Percentiles rank a stretch among this genome's conserved stretches.
Conservation (phyloP, 2,888 invertebrate species). For the Aspidiotus rigidus region DNA sequence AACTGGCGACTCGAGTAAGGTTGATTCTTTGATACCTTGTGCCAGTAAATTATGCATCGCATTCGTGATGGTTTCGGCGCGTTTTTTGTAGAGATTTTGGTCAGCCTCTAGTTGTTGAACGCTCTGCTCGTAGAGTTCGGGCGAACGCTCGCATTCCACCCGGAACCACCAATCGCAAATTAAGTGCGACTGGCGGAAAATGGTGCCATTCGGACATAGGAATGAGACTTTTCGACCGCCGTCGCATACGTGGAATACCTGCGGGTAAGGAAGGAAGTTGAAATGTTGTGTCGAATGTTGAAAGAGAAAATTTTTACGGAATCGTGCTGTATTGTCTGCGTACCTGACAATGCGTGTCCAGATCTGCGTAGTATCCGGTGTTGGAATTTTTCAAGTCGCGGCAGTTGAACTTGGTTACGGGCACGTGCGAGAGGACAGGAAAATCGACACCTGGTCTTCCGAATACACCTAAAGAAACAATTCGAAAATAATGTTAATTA, state of each 20-base stretch:
- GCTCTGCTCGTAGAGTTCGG: slow-evolving; percentile 70
- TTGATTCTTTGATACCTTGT: slow-evolving; percentile 26
- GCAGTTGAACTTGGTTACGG: slow-evolving; percentile 70
- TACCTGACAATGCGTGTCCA: slow-evolving; percentile 83
- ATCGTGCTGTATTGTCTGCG: background rate
- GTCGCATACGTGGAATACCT: slow-evolving; percentile 89
- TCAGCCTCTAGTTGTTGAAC: slow-evolving; percentile 66
- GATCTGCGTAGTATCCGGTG: slow-evolving; percentile 73
- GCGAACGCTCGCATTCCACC: slow-evolving; percentile 75
- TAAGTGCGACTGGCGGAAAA: slow-evolving; percentile 79
- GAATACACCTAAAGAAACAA: slow-evolving; percentile 53
- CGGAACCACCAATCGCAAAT: slow-evolving; percentile 95
- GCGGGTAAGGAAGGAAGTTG: slow-evolving; percentile 38
- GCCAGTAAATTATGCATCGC: slow-evolving; percentile 38
- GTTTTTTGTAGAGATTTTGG: slow-evolving; percentile 45
- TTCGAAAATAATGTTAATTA: too few relatives aligned
- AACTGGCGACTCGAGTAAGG: slow-evolving; percentile 8
- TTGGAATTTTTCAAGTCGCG: slow-evolving; percentile 63
- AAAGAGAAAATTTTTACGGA: too few relatives aligned
- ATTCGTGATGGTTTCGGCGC: slow-evolving; percentile 43
- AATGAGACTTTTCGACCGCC: slow-evolving; percentile 82
- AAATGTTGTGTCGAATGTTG: too few relatives aligned
- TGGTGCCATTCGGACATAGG: slow-evolving; percentile 82
- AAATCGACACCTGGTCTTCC: slow-evolving; percentile 76
- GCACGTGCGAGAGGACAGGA: slow-evolving; percentile 69